Base-by-base conservation (phyloP, 2,113 vertebrate genomes). In the Trichechus manatus region DNA sequence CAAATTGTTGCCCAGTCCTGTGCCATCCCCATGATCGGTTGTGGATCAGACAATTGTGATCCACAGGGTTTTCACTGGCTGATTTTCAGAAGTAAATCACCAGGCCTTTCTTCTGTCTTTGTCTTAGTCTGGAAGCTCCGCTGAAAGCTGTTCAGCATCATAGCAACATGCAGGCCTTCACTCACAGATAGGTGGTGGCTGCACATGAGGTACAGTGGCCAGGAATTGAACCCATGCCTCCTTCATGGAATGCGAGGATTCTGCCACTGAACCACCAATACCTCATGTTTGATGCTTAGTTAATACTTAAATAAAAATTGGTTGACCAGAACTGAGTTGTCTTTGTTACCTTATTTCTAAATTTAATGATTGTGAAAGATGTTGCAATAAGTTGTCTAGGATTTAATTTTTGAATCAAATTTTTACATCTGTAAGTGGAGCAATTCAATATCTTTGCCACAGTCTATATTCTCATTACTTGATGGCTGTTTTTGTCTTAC, bases 301-400 rank as follows among this genome's bases (percentile, higher is more conserved):
- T 77, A 19, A 36, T 89, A 25, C 53, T 82, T 89, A 72, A 79
- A 39, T 87, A 87, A 95, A 66, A 77, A 22, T 29, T 25, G 74
- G 27, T 78, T 94, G 74, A 91, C 64, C 25, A 47, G 59, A 70
- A n/a, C n/a, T 70, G 6, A 89, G 56, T 87, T 97, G 39, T 39
- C 33, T 87, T 84, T 68, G 7, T 87, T 50, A 66, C 44, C 56
- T 42, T 83, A 33, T 92, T 96, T 72, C 78, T 87, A 42, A 78
- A n/a, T 42, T 90, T 80, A 93, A 17, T 80, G 39, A 74, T 79
- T 92, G 2, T 89, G 85, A 74, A 70, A 75, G 42, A 86, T 86
- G 42, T 6, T 86, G 19, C 9, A 14, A n/a, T 89, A 87, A 50
- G 42, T 56, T 31, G 31, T 94, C 42, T 70, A 44, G 27, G 93